Percentiles rank a stretch among this genome's conserved stretches.
phyloP scores from a whole-genome alignment of 2,888 invertebrate species.

The Monopis laevigella region DNA sequence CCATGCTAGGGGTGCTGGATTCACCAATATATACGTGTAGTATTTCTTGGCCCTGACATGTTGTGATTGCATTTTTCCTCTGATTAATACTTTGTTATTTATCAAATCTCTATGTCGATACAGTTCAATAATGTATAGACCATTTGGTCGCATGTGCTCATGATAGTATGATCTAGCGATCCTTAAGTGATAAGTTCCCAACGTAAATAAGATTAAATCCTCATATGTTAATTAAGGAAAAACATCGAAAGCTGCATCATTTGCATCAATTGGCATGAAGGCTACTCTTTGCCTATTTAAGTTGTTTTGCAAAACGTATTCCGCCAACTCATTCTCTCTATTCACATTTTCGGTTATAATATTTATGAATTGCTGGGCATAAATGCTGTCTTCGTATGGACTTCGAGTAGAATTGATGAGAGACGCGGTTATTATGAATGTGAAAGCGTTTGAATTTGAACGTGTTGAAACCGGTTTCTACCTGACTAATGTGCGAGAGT shows the following conservation, averaged over 20 bases:
- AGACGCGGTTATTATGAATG: not conserved
- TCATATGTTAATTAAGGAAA: constrained; percentile 12
- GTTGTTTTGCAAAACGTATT: constrained; percentile 1
- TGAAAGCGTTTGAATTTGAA: no score
- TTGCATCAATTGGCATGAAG: constrained; percentile 15
- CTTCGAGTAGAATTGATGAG: not conserved
- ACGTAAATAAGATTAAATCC: constrained; percentile 15
- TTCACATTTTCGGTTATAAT: not conserved
- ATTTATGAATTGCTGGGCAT: not conserved
- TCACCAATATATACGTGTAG: no score
- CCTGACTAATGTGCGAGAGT: no score
- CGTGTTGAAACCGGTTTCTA: no score
- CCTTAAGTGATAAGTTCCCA: constrained; percentile 18
- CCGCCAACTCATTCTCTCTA: constrained; percentile 2
- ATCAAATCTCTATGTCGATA: not conserved
- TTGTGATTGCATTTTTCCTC: constrained; percentile 5
- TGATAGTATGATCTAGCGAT: constrained; percentile 17
- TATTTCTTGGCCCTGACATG: no score
- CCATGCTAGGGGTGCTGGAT: no score
- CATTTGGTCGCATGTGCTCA: constrained; percentile 16
- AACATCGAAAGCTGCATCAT: constrained; percentile 3
- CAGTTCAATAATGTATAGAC: not conserved
- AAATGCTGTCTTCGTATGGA: not conserved
- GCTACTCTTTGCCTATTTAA: constrained; percentile 14
- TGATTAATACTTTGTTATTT: constrained; percentile 3